These are phyloP conservation scores for Pangasianodon hypophthalmus DNA, from an alignment of 2,113 vertebrate species.

Conservation along the genomic window DNA sequence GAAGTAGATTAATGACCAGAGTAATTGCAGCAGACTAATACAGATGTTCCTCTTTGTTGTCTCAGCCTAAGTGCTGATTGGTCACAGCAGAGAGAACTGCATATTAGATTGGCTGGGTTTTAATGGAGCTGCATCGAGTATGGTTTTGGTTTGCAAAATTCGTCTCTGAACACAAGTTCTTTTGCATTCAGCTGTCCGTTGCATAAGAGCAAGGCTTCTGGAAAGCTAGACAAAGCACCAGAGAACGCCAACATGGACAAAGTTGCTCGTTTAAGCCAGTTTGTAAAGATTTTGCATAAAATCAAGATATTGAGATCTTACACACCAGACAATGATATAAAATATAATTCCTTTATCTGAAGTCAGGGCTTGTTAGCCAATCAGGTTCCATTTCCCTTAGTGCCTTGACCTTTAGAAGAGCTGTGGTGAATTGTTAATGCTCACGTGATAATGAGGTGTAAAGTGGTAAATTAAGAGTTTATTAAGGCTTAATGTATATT, in stretches of 20 bases:
- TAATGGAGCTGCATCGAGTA: background rate
- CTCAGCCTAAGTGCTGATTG: constrained; percentile 44
- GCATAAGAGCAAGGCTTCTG: background rate
- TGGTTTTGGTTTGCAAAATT: background rate
- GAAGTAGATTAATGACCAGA: constrained; percentile 47
- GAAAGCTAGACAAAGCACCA: background rate
- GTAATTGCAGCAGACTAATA: constrained; percentile 45
- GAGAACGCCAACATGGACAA: background rate
- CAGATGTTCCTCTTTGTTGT: constrained; percentile 43
- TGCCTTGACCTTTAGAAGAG: background rate
- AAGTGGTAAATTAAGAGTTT: background rate
- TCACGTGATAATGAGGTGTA: background rate
- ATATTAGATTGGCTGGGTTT: background rate
- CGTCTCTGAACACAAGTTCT: background rate
- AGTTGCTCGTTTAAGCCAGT: background rate
- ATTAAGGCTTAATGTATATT: background rate
- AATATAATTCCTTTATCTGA: background rate
- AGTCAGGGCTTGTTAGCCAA: background rate
- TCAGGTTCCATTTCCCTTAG: background rate
- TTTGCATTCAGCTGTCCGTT: background rate
- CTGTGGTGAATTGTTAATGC: background rate
- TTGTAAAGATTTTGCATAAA: background rate
- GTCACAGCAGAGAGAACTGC: constrained; percentile 6
- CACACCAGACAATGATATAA: background rate
- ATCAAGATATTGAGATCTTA: background rate